A percentile compares a stretch with the other conserved stretches of the same genome.
These are phyloP conservation scores for Streptopelia turtur DNA, from an alignment of 2,797 vertebrate genomes.

Conservation along the genomic window DNA sequence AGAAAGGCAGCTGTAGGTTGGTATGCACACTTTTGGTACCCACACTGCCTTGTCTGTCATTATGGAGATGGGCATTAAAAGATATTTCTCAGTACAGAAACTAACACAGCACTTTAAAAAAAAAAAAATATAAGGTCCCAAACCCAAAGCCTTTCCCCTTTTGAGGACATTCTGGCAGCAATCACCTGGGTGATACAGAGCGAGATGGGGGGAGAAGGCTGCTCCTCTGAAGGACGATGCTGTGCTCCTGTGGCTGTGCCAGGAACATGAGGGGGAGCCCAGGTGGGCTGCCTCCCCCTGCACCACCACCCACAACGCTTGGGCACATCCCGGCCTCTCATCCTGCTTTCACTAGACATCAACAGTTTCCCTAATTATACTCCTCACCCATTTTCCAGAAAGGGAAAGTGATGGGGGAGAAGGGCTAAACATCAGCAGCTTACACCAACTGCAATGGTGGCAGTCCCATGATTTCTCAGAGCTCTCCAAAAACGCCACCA, in stretches of 20 bases:
- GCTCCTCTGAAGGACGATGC: neutral
- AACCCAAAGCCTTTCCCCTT: neutral
- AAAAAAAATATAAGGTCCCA: neutral
- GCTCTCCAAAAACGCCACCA: neutral
- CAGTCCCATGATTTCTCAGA: neutral
- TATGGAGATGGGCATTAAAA: neutral
- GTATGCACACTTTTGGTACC: rapidly evolving
- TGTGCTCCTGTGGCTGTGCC: rapidly evolving
- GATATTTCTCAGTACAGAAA: neutral
- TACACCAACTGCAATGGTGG: neutral
- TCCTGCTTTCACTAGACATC: neutral
- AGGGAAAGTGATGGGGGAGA: neutral
- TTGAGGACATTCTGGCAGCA: neutral
- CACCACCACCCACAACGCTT: rapidly evolving
- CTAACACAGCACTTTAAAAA: neutral
- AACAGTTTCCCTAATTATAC: neutral
- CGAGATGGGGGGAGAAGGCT: rapidly evolving
- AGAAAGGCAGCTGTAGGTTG: neutral
- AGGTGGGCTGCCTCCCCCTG: neutral
- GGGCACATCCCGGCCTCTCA: rapidly evolving
- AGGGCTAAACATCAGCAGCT: neutral
- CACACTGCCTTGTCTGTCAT: neutral
- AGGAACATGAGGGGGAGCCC: neutral
- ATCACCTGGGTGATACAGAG: rapidly evolving
- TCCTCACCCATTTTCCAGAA: rapidly evolving